Evolutionary conservation across 2,113 vertebrate genomes (phyloP), one percentile per base, ranked within the genome.

Genomic region (Brachyhypopomus gauderio): DNA sequence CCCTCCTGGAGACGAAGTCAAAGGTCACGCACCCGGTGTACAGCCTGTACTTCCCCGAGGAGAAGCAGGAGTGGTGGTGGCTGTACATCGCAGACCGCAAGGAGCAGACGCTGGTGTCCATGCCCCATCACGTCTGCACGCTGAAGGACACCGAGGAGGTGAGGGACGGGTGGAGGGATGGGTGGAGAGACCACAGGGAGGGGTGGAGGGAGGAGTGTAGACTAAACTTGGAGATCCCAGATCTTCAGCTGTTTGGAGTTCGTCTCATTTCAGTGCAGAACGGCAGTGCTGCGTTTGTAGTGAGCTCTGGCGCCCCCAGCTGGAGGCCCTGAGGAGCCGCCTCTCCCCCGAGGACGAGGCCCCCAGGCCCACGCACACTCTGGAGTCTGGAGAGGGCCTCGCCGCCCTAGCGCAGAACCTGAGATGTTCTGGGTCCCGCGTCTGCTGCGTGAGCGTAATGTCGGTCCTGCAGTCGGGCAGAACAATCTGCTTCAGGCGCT

Each of bases 41-140:
- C 89, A 97, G 96, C 91, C 94, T 98, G 70, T 98, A 95, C 90
- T 99, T 96, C 87, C 96, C 98, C 5, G 97, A 99, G 93, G 98
- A 99, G 93, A 99, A 99, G 86, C 97, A 99, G 85, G 97, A 99
- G 87, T 99, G 98, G 97, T 99, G 98, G 98, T 99, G 98, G 98
- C 95, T 99, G 38, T 99, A 99, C 91, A 98, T 99, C 64, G 96
- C 97, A 22, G 98, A 99, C 85, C 95, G 96, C 88, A 94, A 95
- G 83, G 97, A 98, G 48, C 98, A 98, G 89, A 96, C 95, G 1
- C 93, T 99, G 72, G 95, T 99, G 91, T 98, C 97, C 84, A 98
- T 99, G 96, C 98, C 97, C 27, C 97, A 96, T 90, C 97, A 98
- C 0, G 96, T 99, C 87, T 99, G 97, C 89, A 99, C 98, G 7